Base-by-base conservation (phyloP, 2,888 invertebrate species). In the Plusia festucae region DNA sequence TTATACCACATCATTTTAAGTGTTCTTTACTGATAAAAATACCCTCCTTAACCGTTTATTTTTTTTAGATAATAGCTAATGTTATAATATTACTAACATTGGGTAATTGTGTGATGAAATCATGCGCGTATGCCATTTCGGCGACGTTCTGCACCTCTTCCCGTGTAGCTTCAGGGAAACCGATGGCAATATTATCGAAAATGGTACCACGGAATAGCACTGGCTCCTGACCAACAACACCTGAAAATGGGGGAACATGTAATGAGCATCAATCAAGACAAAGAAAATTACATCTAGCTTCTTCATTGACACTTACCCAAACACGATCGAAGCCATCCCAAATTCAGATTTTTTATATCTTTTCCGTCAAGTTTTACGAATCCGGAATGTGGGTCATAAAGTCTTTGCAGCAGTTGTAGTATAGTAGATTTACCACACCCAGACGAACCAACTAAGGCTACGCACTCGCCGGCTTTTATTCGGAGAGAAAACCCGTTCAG, bases 211-310 rank as follows among this genome's bases (percentile, higher is more conserved):
- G 97, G 91, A 98, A 98, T 6, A 98, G 93, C 0, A 97, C 97
- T 0, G 98, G 98, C 79, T 98, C 98, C 91, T 98, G 98, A 0
- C 98, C 97, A 6, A 98, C 98, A 11, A 98, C 96, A 40, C 98
- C 95, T 95, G 77, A 15, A 75, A 76, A 77, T 66, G 7, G 18
- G n/a, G n/a, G n/a, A n/a, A 6, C 9, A 64, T 18, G 55, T 40
- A 51, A 34, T 22, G 7, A 9, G 30, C 9, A 30, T 30, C 9
- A 9, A 40, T 2, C n/a, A n/a, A 13, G 40, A n/a, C 34, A 34
- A 15, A 13, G 40, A n/a, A 24, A 20, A 53, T 49, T 32, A 54
- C 49, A 32, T 32, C 51, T 11, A 32, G 27, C 7, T 60, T 57
- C 9, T 55, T 8, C n/a, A 16, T 3, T 57, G 22, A 46, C 60